Base-by-base conservation (phyloP, 2,888 invertebrate species). In the Empis stercorea region DNA sequence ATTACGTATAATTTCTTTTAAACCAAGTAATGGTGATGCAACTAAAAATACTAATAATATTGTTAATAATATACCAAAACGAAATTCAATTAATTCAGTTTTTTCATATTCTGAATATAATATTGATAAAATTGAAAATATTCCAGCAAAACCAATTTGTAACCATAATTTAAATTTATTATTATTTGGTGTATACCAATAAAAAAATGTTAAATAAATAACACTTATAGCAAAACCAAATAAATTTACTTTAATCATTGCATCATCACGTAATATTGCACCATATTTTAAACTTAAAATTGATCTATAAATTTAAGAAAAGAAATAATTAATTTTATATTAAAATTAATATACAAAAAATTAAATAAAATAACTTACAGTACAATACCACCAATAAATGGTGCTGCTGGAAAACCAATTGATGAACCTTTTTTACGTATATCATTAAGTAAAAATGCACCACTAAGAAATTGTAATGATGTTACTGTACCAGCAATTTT, bases 401-500 rank as follows among this genome's bases (percentile, higher is more conserved):
- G 84, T 63, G 77, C 76, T 20, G 81, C 71, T 41, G 80, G 76
- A 52, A 80, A 73, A 47, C 78, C 78, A 57, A 74, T 73, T 0
- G 86, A 80, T 56, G 71, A 75, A 15, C 78, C 77, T 59, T 79
- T 80, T 58, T 79, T 79, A 51, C 80, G 76, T 52, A 87, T 82
- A 60, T 85, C 83, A 62, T 76, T 79, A 61, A 87, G 79, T 51
- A 87, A 74, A 61, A 84, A 75, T 61, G 75, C 73, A 59, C 89
- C 89, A 30, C 88, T 79, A 60, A 91, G 79, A 73, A 91, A 88
- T 65, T 91, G 87, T 0, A 76, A 78, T 56, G 86, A 80, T 23
- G 92, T 91, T 23, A 84, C 77, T 48, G 84, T 67, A 51, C 81
- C 80, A 34, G 91, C 88, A 45, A 78, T 67, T 47, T 73, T 70